Base-by-base conservation (phyloP, 2,888 invertebrate species). In the Ischnus inquisitorius region DNA sequence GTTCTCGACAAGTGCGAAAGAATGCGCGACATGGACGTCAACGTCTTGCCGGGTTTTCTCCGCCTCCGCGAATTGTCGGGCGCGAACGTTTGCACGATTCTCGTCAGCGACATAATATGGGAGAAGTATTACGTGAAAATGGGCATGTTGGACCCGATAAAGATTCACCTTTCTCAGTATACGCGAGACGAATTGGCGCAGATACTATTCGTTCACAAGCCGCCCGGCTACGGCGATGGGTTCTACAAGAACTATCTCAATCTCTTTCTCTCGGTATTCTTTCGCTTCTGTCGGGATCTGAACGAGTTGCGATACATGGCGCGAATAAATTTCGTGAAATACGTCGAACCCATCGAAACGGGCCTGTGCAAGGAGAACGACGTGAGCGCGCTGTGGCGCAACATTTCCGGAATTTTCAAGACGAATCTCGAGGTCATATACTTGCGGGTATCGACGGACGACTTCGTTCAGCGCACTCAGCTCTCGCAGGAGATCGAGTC, bases 1-100 rank as follows among this genome's bases (percentile, higher is more conserved):
- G 95, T 97, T 25, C 94, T 98, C 67, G 98, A 98, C 91, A 97
- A 97, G 92, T 97, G 97, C 41, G 98, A 98, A 86, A 95, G 96
- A 88, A 94, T 98, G 22, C 95, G 97, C 62, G 95, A 96, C 82
- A 96, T 97, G 95, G 97, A 97, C 87, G 94, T 94, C 14, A 96
- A 96, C 92, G 94, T 98, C 85, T 94, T 98, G 82, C 95, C 97
- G 51, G 95, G 96, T 2, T 95, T 98, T 85, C 92, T 97, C 74
- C 95, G 96, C 69, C 93, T 98, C 0, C 96, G 95, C 87, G 97
- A 98, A 93, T 94, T 98, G 34, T 96, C 96, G 60, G 94, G 94
- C 0, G 92, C 96, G 4, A 96, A 97, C 90, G 94, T 98, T 48
- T 97, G 97, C 88, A 96, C 97, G 1, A 94, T 98, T 80, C 95